These are phyloP conservation scores for Trachelus iudaicus DNA, from an alignment of 2,888 invertebrate genomes.

Conservation along the genomic window DNA sequence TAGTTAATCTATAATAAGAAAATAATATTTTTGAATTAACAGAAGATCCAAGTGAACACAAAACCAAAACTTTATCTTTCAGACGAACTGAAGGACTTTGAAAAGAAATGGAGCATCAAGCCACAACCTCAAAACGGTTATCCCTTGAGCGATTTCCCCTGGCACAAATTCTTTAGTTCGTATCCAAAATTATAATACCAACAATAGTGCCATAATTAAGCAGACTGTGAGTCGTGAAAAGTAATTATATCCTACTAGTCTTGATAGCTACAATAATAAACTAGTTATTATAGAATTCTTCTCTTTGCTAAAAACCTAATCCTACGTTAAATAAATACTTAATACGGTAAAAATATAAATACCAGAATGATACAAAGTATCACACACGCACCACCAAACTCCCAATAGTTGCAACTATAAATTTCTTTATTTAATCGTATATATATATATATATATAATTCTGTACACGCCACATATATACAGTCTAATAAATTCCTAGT, in stretches of 20 bases:
- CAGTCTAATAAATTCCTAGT: slow-evolving; percentile 32
- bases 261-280: background rate
- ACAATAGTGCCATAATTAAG: background rate
- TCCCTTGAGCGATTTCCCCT: slow-evolving; percentile 37
- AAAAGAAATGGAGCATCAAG: slow-evolving; percentile 36
- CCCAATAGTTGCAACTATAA: slow-evolving; percentile 32
- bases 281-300: background rate
- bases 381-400: background rate
- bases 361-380: background rate
- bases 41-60: background rate
- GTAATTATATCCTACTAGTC: background rate
- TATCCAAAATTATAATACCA: slow-evolving; percentile 48
- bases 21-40: background rate
- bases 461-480: slow-evolving; percentile 39
- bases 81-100: slow-evolving; percentile 48
- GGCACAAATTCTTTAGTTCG: slow-evolving; percentile 55
- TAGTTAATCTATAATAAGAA: background rate
- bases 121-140: slow-evolving; percentile 12
- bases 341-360: background rate
- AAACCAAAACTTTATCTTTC: slow-evolving; percentile 12
- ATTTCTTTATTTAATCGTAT: slow-evolving; percentile 48
- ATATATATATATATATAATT: slow-evolving; percentile 37
- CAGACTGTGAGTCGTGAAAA: background rate
- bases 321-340: background rate
- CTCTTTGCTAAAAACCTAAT: background rate